phyloP scores from a whole-genome alignment of 2,888 invertebrate genomes.

The Orchestes rusci region DNA sequence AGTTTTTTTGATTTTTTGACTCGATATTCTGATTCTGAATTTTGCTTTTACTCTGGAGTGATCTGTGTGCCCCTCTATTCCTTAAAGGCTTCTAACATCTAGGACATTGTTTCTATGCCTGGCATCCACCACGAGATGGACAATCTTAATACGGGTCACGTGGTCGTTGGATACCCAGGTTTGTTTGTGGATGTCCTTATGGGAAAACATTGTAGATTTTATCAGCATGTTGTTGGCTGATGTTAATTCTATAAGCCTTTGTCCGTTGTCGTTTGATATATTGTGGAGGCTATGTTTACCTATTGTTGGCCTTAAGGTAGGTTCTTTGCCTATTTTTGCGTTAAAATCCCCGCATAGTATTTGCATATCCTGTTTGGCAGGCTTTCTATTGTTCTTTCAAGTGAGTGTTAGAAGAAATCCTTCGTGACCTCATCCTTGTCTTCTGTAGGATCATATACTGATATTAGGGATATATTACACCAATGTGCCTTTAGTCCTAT shows the following conservation, averaged over 20 bases:
- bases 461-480: not conserved
- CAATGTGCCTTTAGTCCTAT: not conserved
- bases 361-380: not conserved
- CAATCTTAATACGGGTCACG: not conserved
- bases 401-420: conserved; percentile 9
- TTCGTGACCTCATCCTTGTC: conserved; percentile 5
- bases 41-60: not conserved
- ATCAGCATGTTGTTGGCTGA: conserved; percentile 1
- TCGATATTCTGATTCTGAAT: conserved; percentile 1
- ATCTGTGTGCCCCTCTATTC: not conserved
- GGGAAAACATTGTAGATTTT: not conserved
- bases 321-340: not conserved
- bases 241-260: not conserved
- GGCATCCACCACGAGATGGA: conserved; percentile 4
- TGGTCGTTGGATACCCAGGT: conserved; percentile 1
- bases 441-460: not conserved
- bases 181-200: not conserved
- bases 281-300: not conserved
- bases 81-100: conserved; percentile 2
- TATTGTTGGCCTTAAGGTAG: not conserved
- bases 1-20: conserved; percentile 2
- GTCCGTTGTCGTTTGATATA: not conserved
- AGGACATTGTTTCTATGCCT: conserved; percentile 1
- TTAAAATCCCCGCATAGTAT: not conserved
- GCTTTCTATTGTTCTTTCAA: conserved; percentile 2